Evolutionary conservation across 2,888 invertebrate genomes (phyloP).

Genomic region (Holacanthella duospinosa): DNA sequence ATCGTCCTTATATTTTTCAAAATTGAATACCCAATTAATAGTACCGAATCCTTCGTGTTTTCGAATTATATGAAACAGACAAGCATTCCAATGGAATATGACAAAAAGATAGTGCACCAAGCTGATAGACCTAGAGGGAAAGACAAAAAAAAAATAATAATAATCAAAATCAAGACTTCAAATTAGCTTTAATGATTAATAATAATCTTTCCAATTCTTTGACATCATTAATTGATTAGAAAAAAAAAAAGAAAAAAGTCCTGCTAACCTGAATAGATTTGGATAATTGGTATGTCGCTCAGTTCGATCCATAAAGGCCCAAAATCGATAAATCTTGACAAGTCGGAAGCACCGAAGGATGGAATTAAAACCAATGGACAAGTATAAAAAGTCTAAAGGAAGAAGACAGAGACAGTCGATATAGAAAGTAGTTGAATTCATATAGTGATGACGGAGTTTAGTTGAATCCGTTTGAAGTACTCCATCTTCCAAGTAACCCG

Average conservation of each 20-base stretch:
- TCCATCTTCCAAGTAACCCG: conserved; percentile 94
- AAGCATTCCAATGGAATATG: conserved; percentile 99
- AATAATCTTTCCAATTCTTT: too few relatives aligned
- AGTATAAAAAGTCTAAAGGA: conserved; percentile 93
- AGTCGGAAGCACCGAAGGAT: conserved; percentile 89
- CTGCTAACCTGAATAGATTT: conserved; percentile 62
- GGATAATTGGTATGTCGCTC: conserved; percentile 98
- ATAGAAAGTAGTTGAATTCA: conserved; percentile 96
- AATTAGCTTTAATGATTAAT: too few relatives aligned
- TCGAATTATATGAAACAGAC: conserved; percentile 92
- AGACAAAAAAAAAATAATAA: conserved; percentile 35
- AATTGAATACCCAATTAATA: conserved; percentile 76
- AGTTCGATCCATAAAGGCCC: conserved; percentile 96
- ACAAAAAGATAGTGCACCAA: conserved; percentile 92
- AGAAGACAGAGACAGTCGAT: conserved; percentile 95
- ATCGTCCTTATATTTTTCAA: conserved; percentile 54
- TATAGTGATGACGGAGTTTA: conserved; percentile 89
- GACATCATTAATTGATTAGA: neutral
- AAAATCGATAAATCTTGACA: conserved; percentile 94
- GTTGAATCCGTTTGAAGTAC: conserved; percentile 91
- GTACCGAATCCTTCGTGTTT: conserved; percentile 90
- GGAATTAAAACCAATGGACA: conserved; percentile 89
- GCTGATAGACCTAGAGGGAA: conserved; percentile 57
- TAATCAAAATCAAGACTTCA: too few relatives aligned
- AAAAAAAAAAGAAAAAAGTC: neutral